Evolutionary conservation across 2,113 vertebrate species (phyloP).

Genomic region (Ceyx margarethae): DNA sequence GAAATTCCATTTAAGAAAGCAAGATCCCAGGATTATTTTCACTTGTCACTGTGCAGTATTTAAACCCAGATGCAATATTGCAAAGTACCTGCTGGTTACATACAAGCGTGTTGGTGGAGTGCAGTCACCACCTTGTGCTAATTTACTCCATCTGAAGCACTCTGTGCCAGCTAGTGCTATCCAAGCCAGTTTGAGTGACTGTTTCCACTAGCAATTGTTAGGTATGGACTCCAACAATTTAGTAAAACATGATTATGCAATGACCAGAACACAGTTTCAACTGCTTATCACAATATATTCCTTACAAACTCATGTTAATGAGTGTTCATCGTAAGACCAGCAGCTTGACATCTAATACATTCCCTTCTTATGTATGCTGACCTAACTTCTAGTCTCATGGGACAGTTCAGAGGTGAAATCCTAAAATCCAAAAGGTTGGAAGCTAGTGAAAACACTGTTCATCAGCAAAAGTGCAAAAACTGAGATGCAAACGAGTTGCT

Average conservation of each 20-base stretch:
- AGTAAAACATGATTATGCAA: not conserved
- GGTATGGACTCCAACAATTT: not conserved
- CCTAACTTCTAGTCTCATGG: not conserved
- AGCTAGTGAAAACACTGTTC: not conserved
- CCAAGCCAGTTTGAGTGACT: not conserved
- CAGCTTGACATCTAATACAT: not conserved
- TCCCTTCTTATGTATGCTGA: not conserved
- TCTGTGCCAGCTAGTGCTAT: not conserved
- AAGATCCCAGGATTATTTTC: not conserved
- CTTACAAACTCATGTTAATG: not conserved
- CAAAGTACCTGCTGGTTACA: not conserved
- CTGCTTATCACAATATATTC: not conserved
- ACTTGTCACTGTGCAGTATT: not conserved
- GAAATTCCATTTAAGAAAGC: conserved; percentile 20
- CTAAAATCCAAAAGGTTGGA: not conserved
- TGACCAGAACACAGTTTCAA: not conserved
- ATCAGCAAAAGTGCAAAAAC: not conserved
- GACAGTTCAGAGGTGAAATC: not conserved
- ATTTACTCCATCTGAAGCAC: not conserved
- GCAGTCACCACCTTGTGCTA: not conserved
- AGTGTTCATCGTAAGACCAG: not conserved
- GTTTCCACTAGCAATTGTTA: not conserved
- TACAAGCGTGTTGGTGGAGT: rapidly evolving
- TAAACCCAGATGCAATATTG: not conserved
- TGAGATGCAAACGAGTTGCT: not conserved